Percentiles rank a stretch among this genome's conserved stretches.
phyloP scores from a whole-genome alignment of 2,797 vertebrate species.

The Potorous gilbertii region DNA sequence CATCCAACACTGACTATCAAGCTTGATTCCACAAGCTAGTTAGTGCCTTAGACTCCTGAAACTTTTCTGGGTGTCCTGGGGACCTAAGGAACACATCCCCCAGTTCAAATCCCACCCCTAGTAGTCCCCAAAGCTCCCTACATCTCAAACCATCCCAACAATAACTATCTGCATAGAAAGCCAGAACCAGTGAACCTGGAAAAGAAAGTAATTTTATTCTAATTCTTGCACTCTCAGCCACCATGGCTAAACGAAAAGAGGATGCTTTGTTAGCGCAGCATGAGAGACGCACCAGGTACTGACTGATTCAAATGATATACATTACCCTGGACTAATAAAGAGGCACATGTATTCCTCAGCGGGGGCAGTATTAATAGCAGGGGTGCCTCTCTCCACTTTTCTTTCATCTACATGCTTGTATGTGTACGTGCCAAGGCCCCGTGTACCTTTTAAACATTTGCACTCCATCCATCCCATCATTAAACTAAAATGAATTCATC shows the following conservation, averaged over 20 bases:
- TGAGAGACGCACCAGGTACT: background rate
- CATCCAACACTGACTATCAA: slow-evolving; percentile 52
- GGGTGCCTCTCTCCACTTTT: background rate
- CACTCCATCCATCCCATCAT: slow-evolving; percentile 68
- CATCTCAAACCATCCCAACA: background rate
- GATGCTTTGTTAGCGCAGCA: background rate
- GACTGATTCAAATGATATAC: background rate
- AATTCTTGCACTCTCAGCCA: slow-evolving; percentile 32
- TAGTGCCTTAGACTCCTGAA: slow-evolving; percentile 61
- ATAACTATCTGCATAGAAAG: slow-evolving; percentile 64
- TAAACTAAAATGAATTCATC: slow-evolving; percentile 79
- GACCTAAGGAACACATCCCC: slow-evolving; percentile 7
- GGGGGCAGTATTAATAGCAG: background rate
- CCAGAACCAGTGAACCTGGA: slow-evolving; percentile 60
- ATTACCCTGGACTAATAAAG: background rate
- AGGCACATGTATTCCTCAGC: slow-evolving; percentile 9
- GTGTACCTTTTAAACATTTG: slow-evolving; percentile 39
- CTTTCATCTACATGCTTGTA: background rate
- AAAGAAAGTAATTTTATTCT: slow-evolving; percentile 37
- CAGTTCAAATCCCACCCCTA: slow-evolving; percentile 14
- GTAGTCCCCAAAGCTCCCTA: slow-evolving; percentile 36
- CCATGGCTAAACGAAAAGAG: background rate
- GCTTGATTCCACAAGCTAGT: slow-evolving; percentile 64
- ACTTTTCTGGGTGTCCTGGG: slow-evolving; percentile 11
- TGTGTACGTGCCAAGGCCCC: slow-evolving; percentile 26